phyloP scores from a whole-genome alignment of 2,888 invertebrate species.

The Plebejus argus region DNA sequence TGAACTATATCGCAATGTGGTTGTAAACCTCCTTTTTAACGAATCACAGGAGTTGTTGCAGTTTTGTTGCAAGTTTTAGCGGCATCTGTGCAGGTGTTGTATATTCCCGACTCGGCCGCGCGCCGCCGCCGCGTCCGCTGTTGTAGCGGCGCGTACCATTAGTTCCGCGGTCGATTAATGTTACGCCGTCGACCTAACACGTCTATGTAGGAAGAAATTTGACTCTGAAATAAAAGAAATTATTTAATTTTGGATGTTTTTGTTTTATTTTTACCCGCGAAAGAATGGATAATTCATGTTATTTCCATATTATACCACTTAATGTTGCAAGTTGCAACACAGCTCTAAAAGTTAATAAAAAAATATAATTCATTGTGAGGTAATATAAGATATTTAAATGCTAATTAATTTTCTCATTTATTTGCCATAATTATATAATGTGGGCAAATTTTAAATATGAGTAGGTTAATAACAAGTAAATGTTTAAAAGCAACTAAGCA shows the following conservation, averaged over 20 bases:
- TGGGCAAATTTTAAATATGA: no score
- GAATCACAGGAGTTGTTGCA: not conserved
- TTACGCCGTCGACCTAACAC: constrained; percentile 78
- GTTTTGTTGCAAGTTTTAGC: constrained; percentile 34
- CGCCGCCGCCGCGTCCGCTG: constrained; percentile 60
- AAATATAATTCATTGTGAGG: no score
- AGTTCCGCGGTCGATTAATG: constrained; percentile 75
- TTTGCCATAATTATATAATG: no score
- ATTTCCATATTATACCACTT: no score
- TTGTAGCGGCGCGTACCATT: constrained; percentile 71
- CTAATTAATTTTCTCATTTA: no score
- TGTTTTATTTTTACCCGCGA: constrained; percentile 60
- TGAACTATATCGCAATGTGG: not conserved
- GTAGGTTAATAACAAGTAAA: not conserved
- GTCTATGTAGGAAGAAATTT: constrained; percentile 80
- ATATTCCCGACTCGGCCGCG: not conserved
- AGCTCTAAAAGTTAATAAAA: no score
- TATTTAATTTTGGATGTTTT: constrained; percentile 78
- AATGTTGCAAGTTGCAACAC: no score
- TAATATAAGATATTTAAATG: no score
- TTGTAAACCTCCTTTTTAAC: not conserved
- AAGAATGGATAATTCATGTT: no score
- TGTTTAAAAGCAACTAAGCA: not conserved
- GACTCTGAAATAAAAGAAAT: constrained; percentile 81
- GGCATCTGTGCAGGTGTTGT: constrained; percentile 31